Evolutionary conservation across 1,140 invertebrate species (phyloP).

Genomic region (Venustaconcha ellipsiformis): DNA sequence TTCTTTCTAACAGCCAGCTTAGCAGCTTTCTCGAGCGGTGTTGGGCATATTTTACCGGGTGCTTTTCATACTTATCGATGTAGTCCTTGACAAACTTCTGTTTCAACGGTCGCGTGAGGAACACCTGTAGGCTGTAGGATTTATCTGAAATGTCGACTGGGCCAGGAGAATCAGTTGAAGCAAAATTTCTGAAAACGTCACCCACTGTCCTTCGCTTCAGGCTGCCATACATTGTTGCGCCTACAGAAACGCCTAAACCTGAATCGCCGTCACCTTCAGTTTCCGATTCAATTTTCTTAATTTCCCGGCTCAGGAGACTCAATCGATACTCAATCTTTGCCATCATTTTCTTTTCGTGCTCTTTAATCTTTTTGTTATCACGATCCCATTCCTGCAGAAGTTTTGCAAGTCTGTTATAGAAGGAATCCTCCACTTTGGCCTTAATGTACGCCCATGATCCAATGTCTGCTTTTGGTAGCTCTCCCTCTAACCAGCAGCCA

Average conservation of each 20-base stretch:
- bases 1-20: constrained; percentile 9
- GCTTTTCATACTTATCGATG: constrained; percentile 7
- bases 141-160: constrained; percentile 14
- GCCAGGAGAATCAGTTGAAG: too few relatives aligned
- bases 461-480: neutral
- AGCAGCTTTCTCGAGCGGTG: constrained; percentile 20
- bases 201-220: constrained; percentile 13
- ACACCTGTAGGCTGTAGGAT: neutral
- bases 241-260: neutral
- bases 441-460: constrained; percentile 28
- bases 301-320: constrained; percentile 19
- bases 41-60: constrained; percentile 8
- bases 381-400: constrained; percentile 29
- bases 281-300: constrained; percentile 16
- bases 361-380: constrained; percentile 7
- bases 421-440: constrained; percentile 21
- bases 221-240: constrained; percentile 7
- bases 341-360: constrained; percentile 21
- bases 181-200: neutral
- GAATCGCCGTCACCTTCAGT: neutral
- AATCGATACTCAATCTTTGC: constrained; percentile 17
- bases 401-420: constrained; percentile 20
- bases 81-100: constrained; percentile 19
- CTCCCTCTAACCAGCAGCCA: neutral
- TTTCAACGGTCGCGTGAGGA: constrained; percentile 9